A percentile compares a stretch with the other conserved stretches of the same genome.
Evolutionary conservation across 1,140 invertebrate genomes (phyloP).

Genomic region (Ceratitis capitata): DNA sequence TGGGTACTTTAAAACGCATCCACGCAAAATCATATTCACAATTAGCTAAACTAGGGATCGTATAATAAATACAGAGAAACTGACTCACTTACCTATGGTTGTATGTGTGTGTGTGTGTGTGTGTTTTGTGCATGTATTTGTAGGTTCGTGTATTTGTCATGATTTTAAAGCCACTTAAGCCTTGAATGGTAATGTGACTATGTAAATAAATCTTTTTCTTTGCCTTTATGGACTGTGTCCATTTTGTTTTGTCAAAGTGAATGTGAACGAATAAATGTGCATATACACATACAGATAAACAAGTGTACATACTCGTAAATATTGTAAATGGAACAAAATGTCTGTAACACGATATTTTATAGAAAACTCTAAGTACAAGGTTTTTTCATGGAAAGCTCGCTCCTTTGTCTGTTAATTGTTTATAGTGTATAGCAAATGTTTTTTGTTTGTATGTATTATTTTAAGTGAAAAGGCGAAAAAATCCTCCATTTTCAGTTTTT

Average conservation of each 20-base stretch:
- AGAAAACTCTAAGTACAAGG: not conserved
- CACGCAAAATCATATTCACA: slow-evolving; percentile 28
- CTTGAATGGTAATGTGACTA: slow-evolving; percentile 32
- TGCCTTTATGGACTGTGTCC: slow-evolving; percentile 37
- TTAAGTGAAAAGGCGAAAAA: too few relatives aligned
- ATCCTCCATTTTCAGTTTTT: too few relatives aligned
- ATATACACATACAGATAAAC: not conserved
- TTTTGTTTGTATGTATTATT: too few relatives aligned
- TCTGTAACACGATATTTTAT: not conserved
- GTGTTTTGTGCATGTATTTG: not conserved
- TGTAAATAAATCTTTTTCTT: slow-evolving; percentile 36
- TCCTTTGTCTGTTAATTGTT: slow-evolving; percentile 6
- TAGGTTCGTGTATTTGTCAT: not conserved
- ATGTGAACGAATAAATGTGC: not conserved
- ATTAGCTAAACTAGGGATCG: slow-evolving; percentile 3
- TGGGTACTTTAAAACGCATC: not conserved
- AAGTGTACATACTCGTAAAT: not conserved
- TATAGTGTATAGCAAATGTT: not conserved
- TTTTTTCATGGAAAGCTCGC: not conserved
- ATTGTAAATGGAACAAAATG: not conserved
- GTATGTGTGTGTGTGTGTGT: not conserved
- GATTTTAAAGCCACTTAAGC: slow-evolving; percentile 38
- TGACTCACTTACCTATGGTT: too few relatives aligned
- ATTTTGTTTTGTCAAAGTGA: slow-evolving; percentile 34
- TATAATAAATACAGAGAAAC: slow-evolving; percentile 21